Evolutionary conservation across 2,888 invertebrate species (phyloP).

Genomic region (Trichopoda pennipes): DNA sequence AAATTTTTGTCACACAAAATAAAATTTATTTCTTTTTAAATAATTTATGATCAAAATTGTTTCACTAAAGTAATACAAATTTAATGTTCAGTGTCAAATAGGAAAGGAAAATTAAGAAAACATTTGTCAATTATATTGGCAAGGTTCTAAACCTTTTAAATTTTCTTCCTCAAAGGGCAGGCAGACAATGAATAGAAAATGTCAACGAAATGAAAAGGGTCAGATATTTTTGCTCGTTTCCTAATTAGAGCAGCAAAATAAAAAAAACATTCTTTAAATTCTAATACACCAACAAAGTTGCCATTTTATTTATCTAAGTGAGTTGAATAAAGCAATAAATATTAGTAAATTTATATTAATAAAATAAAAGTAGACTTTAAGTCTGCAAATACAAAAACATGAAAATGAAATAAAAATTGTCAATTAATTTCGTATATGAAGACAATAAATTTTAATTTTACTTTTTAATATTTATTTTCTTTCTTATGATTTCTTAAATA

Average conservation of each 20-base stretch:
- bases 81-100: background rate
- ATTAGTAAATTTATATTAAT: background rate
- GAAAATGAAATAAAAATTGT: no score
- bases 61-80: background rate
- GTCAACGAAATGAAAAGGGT: constrained; percentile 11
- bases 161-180: no score
- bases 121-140: background rate
- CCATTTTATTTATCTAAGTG: background rate
- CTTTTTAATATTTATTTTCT: no score
- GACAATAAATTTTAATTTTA: no score
- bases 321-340: background rate
- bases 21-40: background rate
- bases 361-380: no score
- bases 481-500: no score
- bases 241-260: background rate
- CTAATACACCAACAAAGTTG: no score
- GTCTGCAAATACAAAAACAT: no score
- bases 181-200: no score
- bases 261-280: no score
- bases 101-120: constrained; percentile 3
- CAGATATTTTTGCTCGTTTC: background rate
- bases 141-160: background rate
- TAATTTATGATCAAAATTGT: background rate
- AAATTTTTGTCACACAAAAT: no score
- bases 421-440: no score